Evolutionary conservation across 1,140 invertebrate species (phyloP).

Genomic region (Chymomyza costata): DNA sequence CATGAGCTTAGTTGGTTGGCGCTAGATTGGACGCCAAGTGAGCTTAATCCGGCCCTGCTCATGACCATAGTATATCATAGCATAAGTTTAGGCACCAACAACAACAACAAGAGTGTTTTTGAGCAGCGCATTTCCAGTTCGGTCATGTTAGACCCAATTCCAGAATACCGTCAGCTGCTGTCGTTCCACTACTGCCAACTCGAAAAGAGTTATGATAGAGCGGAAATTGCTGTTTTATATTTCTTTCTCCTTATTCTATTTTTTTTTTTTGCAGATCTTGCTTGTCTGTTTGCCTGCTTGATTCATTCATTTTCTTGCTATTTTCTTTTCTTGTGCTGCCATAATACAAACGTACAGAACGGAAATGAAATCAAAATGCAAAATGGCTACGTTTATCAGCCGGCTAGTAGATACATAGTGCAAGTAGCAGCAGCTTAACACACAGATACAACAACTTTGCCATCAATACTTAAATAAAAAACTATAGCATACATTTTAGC

Average conservation of each 20-base stretch:
- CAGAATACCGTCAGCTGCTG: not conserved
- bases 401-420: not conserved
- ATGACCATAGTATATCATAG: too few relatives aligned
- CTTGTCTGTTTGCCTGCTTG: slow-evolving; percentile 11
- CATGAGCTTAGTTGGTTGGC: too few relatives aligned
- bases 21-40: too few relatives aligned
- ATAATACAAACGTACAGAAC: slow-evolving; percentile 26
- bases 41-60: too few relatives aligned
- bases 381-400: slow-evolving; percentile 38
- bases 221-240: slow-evolving; percentile 60
- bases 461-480: too few relatives aligned
- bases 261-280: slow-evolving; percentile 20
- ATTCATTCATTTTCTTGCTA: too few relatives aligned
- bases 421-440: not conserved
- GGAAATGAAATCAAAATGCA: slow-evolving; percentile 62
- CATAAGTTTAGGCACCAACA: too few relatives aligned
- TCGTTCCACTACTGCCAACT: not conserved
- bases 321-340: not conserved
- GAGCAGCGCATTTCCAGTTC: too few relatives aligned
- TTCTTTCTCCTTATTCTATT: slow-evolving; percentile 19
- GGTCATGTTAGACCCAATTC: too few relatives aligned
- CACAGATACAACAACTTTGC: not conserved
- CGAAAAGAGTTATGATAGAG: slow-evolving; percentile 27
- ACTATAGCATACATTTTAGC: too few relatives aligned
- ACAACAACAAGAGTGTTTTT: too few relatives aligned